Base-by-base conservation (phyloP, 2,888 invertebrate species). In the Kryphioiulus occultus region DNA sequence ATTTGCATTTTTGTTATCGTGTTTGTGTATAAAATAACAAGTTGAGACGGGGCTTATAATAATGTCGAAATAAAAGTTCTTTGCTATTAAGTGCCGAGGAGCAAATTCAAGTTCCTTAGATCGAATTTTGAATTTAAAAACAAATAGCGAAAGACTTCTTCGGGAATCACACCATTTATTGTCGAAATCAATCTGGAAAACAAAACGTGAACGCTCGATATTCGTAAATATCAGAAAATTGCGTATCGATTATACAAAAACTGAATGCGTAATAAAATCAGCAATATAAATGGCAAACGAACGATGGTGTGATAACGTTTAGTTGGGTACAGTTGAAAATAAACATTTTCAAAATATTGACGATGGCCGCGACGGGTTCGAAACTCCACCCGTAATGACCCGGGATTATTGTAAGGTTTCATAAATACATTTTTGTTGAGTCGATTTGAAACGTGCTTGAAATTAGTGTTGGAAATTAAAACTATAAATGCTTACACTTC, bases 11-110 rank as follows among this genome's bases (percentile, higher is more conserved):
- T 53, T 53, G 53, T 53, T 53, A 53, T 53, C 53, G 53, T 53
- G 53, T 53, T 53, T 53, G 53, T 53, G 53, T 53, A 53, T n/a
- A 53, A 53, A 53, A 53, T 53, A 53, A 53, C 53, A 53, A 53
- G 19, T 53, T 53, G n/a, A 53, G 53, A 53, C 53, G 53, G 53
- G 53, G 53, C 53, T 53, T 53, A 53, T 53, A 7, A 53, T 53
- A 53, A 53, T 53, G n/a, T 53, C 53, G 53, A 53, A 53, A 53
- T 53, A 44, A 53, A 53, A 53, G 53, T 53, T 53, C 53, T 53
- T 53, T 53, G 53, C 53, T 53, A 53, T 53, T 53, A 53, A 17
- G n/a, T 47, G 5, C 3, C 39, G 39, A 5, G 39, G 39, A n/a
- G n/a, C n/a, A n/a, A n/a, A n/a, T n/a, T n/a, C n/a, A n/a, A n/a